phyloP scores from a whole-genome alignment of 2,797 vertebrate genomes.

The Dryobates pubescens region DNA sequence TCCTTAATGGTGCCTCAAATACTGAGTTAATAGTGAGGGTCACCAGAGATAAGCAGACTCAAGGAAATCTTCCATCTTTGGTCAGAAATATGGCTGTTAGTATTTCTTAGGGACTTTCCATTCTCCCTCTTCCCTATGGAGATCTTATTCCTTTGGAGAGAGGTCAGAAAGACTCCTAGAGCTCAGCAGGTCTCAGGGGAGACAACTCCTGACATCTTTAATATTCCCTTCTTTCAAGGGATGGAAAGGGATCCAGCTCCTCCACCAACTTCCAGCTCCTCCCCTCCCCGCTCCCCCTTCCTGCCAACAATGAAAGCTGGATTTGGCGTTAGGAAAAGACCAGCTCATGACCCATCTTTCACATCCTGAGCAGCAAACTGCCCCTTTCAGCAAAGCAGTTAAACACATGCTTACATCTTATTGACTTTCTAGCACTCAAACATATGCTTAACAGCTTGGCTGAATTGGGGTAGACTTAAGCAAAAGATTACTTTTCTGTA shows the following conservation, averaged over 20 bases:
- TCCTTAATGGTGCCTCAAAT: not conserved
- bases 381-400: constrained; percentile 19
- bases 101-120: not conserved
- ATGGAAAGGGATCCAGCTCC: not conserved
- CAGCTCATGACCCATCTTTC: not conserved
- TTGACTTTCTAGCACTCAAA: constrained; percentile 40
- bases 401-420: not conserved
- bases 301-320: not conserved
- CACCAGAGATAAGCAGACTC: not conserved
- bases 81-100: not conserved
- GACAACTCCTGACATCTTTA: not conserved
- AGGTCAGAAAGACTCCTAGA: not conserved
- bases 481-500: constrained; percentile 45
- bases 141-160: not conserved
- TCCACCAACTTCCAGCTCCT: accelerated
- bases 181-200: not conserved
- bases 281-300: too few species aligned
- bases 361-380: not conserved
- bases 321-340: not conserved
- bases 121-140: not conserved
- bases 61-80: not conserved
- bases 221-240: not conserved
- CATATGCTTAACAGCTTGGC: constrained; percentile 35
- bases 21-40: not conserved
- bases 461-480: constrained; percentile 21